phyloP scores from a whole-genome alignment of 2,797 vertebrate species.

The Trachurus trachurus region DNA sequence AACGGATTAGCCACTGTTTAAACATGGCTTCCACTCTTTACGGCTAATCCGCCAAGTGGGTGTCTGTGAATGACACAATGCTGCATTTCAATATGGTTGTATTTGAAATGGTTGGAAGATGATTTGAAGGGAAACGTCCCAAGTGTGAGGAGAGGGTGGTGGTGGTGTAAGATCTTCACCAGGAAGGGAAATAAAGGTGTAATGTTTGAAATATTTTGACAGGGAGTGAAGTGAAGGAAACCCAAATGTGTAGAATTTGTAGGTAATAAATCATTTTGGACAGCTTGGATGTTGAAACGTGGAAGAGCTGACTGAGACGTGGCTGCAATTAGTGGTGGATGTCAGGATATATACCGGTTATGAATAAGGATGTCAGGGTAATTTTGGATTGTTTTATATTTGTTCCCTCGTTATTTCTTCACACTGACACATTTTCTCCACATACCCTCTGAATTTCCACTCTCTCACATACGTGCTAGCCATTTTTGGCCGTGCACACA shows the following conservation, averaged over 20 bases:
- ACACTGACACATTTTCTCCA: conserved; percentile 38
- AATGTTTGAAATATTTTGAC: conserved; percentile 48
- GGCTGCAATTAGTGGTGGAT: conserved; percentile 58
- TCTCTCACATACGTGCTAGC: neutral
- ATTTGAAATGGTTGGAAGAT: conserved; percentile 52
- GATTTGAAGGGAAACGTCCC: conserved; percentile 38
- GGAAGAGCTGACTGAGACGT: conserved; percentile 43
- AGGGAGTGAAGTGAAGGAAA: conserved; percentile 42
- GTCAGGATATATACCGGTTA: conserved; percentile 50
- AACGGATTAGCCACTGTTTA: conserved; percentile 88
- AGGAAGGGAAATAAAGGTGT: conserved; percentile 1
- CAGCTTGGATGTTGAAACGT: conserved; percentile 47
- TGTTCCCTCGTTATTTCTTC: conserved; percentile 45
- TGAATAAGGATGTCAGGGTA: conserved; percentile 52
- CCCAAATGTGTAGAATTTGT: conserved; percentile 46
- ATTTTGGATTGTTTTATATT: conserved; percentile 48
- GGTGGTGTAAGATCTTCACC: conserved; percentile 33
- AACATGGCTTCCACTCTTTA: conserved; percentile 82
- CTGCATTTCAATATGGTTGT: conserved; percentile 57
- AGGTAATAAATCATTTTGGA: conserved; percentile 70
- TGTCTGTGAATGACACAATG: conserved; percentile 74
- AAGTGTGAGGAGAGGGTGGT: neutral
- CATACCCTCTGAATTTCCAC: conserved; percentile 6
- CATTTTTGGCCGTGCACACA: neutral
- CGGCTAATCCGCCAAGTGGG: conserved; percentile 83